Base-by-base conservation (phyloP, 2,888 invertebrate genomes). In the Lucinisca nassula region DNA sequence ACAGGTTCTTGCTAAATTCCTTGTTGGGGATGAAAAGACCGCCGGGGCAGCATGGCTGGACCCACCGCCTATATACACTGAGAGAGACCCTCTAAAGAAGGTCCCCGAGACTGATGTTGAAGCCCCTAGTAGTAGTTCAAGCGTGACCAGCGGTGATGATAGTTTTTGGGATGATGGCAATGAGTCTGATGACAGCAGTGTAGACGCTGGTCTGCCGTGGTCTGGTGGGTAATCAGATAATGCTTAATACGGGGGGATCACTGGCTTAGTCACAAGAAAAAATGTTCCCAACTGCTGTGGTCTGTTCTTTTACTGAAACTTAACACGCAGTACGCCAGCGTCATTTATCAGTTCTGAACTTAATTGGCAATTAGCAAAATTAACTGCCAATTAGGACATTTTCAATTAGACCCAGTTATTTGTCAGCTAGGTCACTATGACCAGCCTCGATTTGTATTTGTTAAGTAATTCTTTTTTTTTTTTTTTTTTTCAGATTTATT, bases 1-100 rank as follows among this genome's bases (percentile, higher is more conserved):
- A 77, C 89, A 89, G 89, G 89, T 89, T 79, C 89, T 78, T 70
- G 61, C 82, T 73, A 89, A 84, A 82, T 76, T 84, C 79, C 58
- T 49, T 49, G 51, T 35, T 6, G 75, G 49, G 35, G 49, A 45
- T 27, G 55, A 40, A 73, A 73, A 45, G 40, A 40, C 73, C 0
- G 40, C 73, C 38, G 77, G 79, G 27, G 77, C 79, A 27, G 72
- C 55, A 27, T 76, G 45, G 30, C 24, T 55, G 3, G 82, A 84
- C 55, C 79, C 70, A 30, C 88, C 88, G 35, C 84, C 81, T 10
- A 51, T 38, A 2, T 81, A 79, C 55, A 74, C 67, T 32, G 84
- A 84, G 79, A 73, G 45, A 27, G 84, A 85, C 72, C 85, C 83
- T n/a, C 79, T 81, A 2, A 77, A 77, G 58, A 77, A 77, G 58